Conservation (phyloP, 2,113 vertebrate species). For the Equus quagga region DNA sequence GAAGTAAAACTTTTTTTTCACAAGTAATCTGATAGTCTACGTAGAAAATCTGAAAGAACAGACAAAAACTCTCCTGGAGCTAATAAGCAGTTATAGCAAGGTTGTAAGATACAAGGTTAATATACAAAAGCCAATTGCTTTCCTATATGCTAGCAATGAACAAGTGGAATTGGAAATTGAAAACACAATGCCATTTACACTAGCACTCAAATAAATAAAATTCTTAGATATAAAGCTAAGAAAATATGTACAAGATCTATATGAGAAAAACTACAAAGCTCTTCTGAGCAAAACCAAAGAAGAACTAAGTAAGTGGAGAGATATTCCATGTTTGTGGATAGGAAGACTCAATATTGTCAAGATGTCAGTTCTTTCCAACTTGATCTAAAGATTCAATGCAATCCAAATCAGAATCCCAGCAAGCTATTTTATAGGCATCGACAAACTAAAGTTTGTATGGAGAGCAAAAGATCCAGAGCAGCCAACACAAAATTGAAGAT, state of each 20-base stretch:
- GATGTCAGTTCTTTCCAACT: not conserved
- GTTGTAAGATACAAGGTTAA: not conserved
- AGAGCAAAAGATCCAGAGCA: not conserved
- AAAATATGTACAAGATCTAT: not conserved
- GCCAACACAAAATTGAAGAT: not conserved
- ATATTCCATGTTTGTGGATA: not conserved
- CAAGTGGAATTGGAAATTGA: not conserved
- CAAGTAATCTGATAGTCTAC: not conserved
- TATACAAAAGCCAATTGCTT: not conserved
- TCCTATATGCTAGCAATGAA: not conserved
- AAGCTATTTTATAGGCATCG: not conserved
- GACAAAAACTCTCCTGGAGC: not conserved
- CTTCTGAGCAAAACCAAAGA: not conserved
- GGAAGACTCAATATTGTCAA: not conserved
- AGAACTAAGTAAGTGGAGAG: not conserved
- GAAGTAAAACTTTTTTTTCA: not conserved
- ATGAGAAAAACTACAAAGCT: not conserved
- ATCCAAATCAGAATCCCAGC: not conserved
- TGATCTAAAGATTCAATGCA: not conserved
- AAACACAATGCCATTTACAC: not conserved
- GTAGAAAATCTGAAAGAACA: not conserved
- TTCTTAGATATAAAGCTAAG: not conserved
- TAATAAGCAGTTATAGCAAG: not conserved
- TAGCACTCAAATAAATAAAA: not conserved
- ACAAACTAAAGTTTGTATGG: not conserved